These are phyloP conservation scores for Ophonus ardosiacus DNA, from an alignment of 2,888 invertebrate genomes.

Conservation along the genomic window DNA sequence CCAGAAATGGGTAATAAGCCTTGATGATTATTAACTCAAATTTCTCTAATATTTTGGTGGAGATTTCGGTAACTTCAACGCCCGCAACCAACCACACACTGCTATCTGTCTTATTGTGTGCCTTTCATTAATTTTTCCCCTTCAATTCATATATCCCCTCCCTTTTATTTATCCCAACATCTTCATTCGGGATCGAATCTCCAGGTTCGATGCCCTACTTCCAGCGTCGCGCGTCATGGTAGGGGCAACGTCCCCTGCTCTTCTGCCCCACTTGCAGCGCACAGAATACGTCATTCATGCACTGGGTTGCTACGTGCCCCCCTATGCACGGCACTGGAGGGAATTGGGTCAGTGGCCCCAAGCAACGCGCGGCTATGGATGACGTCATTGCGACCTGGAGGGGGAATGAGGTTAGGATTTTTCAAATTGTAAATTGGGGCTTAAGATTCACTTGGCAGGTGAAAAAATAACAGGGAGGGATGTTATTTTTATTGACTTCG, in stretches of 20 bases:
- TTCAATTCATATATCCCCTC: not conserved
- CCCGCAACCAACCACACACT: not conserved
- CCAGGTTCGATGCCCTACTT: slow-evolving; percentile 51
- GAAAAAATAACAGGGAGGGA: not conserved
- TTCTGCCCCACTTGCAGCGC: slow-evolving; percentile 13
- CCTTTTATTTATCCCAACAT: not conserved
- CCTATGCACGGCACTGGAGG: slow-evolving; percentile 2
- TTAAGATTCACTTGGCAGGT: not conserved
- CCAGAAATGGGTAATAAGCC: too few species aligned
- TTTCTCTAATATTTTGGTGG: not conserved
- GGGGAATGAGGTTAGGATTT: not conserved
- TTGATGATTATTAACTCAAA: too few species aligned
- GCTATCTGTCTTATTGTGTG: not conserved
- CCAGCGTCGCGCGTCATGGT: not conserved
- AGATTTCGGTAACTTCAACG: slow-evolving; percentile 22
- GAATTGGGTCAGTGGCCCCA: slow-evolving; percentile 43
- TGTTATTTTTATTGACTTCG: too few species aligned
- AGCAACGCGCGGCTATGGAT: slow-evolving; percentile 13
- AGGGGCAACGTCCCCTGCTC: not conserved
- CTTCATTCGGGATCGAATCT: slow-evolving; percentile 17
- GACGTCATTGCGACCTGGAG: slow-evolving; percentile 14
- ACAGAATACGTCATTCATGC: slow-evolving; percentile 50
- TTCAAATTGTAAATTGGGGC: not conserved
- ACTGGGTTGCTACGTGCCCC: slow-evolving; percentile 5
- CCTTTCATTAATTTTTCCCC: not conserved